Evolutionary conservation across 1,140 invertebrate genomes (phyloP).

Genomic region (Periplaneta americana): DNA sequence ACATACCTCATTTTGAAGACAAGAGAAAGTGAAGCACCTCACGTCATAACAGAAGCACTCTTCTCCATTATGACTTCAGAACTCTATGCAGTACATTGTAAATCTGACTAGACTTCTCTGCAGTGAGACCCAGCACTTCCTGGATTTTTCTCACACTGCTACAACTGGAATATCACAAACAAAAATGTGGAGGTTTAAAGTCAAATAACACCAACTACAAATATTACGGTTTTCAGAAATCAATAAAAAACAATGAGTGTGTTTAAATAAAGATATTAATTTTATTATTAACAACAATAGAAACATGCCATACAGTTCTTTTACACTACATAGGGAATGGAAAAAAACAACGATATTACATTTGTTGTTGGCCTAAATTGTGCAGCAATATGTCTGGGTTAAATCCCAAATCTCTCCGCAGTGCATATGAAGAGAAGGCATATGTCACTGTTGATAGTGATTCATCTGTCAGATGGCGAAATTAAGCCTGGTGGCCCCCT

Average conservation of each 20-base stretch:
- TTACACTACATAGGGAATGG: too few relatives aligned
- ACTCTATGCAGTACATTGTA: not conserved
- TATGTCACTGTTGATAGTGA: not conserved
- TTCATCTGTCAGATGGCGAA: too few relatives aligned
- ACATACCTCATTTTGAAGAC: too few relatives aligned
- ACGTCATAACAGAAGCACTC: too few relatives aligned
- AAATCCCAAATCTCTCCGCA: too few relatives aligned
- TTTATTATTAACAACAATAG: not conserved
- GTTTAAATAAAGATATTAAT: not conserved
- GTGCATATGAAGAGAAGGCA: not conserved
- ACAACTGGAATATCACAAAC: not conserved
- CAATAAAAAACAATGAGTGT: not conserved
- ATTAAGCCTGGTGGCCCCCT: too few relatives aligned
- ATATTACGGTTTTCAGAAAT: not conserved
- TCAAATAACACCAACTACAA: not conserved
- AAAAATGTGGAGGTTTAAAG: not conserved
- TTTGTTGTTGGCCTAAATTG: not conserved
- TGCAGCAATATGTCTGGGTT: too few relatives aligned
- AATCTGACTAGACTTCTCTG: not conserved
- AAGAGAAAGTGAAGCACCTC: too few relatives aligned
- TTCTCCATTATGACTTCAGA: not conserved
- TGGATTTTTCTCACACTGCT: not conserved
- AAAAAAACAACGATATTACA: not conserved
- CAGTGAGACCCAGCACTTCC: not conserved
- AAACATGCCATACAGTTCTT: not conserved